Conservation (phyloP, 1,140 invertebrate genomes). For the Cyphomyrmex costatus region DNA sequence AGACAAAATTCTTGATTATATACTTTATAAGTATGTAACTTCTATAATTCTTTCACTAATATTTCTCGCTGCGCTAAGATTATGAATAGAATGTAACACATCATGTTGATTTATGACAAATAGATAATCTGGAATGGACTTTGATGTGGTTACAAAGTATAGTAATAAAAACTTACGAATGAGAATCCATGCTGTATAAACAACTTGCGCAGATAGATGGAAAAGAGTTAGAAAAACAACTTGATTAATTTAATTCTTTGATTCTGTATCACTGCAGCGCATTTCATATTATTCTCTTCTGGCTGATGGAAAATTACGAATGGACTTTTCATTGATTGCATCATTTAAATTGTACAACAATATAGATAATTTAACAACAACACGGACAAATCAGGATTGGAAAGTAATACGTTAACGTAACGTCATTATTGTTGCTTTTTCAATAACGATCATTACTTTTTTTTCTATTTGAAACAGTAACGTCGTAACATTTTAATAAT, state of each 20-base stretch:
- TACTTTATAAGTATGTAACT: not conserved
- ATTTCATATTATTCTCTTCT: not conserved
- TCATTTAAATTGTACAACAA: not conserved
- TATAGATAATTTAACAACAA: not conserved
- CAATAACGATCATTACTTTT: no score
- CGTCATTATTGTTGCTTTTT: no score
- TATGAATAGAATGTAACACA: not conserved
- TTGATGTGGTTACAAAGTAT: not conserved
- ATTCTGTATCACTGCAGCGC: not conserved
- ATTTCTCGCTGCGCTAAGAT: not conserved
- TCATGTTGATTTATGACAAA: not conserved
- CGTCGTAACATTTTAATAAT: no score
- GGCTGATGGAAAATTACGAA: slow-evolving; percentile 1
- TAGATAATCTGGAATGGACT: not conserved
- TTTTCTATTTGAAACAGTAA: no score
- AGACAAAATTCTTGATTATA: not conserved
- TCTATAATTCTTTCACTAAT: not conserved
- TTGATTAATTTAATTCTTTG: slow-evolving; percentile 5
- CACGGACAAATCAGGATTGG: not conserved
- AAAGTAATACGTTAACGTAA: no score
- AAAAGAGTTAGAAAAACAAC: not conserved
- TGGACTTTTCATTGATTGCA: slow-evolving; percentile 14
- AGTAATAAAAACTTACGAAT: not conserved
- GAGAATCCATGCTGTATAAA: not conserved
- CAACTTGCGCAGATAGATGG: not conserved